A percentile compares a stretch with the other conserved stretches of the same genome.
Conservation (phyloP, 2,888 invertebrate species). For the Cryptocephalus primarius region DNA sequence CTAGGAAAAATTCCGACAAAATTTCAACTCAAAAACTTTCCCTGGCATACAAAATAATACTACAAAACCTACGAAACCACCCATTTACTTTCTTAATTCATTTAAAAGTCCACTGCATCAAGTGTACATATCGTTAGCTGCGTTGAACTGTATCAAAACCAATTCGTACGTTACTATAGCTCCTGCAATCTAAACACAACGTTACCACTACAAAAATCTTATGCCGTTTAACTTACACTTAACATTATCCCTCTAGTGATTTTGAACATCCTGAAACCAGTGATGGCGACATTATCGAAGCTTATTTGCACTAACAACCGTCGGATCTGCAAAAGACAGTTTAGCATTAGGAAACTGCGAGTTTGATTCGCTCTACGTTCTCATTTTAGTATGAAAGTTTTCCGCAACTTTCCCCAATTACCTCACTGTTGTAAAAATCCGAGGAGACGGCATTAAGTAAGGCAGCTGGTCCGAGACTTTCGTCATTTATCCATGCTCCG, state of each 20-base stretch:
- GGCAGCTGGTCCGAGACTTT: slow-evolving; percentile 23
- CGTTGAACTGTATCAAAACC: slow-evolving; percentile 42
- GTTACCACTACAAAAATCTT: too few species aligned
- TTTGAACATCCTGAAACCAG: slow-evolving; percentile 45
- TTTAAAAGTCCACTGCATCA: too few species aligned
- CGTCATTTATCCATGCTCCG: slow-evolving; percentile 29
- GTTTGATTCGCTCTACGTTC: too few species aligned
- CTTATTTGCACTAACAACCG: slow-evolving; percentile 44
- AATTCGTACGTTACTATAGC: slow-evolving; percentile 57
- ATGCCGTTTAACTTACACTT: slow-evolving; percentile 33
- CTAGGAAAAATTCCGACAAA: too few species aligned
- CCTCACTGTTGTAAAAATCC: slow-evolving; percentile 52
- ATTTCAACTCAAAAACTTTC: too few species aligned
- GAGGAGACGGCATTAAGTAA: slow-evolving; percentile 54
- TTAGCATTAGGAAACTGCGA: too few species aligned
- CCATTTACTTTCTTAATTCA: too few species aligned
- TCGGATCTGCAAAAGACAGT: slow-evolving; percentile 37
- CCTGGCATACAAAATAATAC: too few species aligned
- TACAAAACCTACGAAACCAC: too few species aligned
- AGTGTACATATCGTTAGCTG: too few species aligned
- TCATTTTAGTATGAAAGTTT: too few species aligned
- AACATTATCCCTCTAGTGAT: slow-evolving; percentile 42
- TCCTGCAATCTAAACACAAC: slow-evolving; percentile 33
- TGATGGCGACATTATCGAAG: slow-evolving; percentile 43
- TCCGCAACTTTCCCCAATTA: slow-evolving; percentile 18